These are phyloP conservation scores for Antechinus flavipes DNA, from an alignment of 2,113 vertebrate genomes.

Conservation along the genomic window DNA sequence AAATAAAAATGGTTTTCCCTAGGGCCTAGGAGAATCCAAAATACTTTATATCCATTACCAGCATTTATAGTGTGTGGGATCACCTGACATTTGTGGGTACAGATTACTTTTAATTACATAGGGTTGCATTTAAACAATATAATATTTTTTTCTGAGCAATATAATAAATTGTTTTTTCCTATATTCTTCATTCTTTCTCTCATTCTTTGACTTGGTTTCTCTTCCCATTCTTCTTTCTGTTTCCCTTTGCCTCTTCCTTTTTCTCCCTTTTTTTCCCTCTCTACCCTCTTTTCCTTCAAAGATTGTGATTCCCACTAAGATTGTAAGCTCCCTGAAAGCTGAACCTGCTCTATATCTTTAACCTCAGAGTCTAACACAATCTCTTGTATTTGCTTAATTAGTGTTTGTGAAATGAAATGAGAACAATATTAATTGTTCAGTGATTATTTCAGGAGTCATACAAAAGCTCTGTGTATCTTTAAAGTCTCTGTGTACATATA, in stretches of 20 bases:
- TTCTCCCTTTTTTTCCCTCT: neutral
- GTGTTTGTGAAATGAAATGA: constrained; percentile 15
- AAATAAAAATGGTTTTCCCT: no score
- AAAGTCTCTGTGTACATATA: neutral
- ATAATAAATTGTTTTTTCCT: neutral
- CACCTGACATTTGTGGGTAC: no score
- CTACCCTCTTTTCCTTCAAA: no score
- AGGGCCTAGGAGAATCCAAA: no score
- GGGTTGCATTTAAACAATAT: neutral
- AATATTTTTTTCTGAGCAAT: neutral
- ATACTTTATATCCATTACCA: no score
- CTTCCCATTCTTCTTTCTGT: neutral
- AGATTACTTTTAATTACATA: neutral
- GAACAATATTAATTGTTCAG: neutral
- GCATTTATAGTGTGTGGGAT: no score
- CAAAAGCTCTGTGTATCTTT: neutral
- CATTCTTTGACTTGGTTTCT: neutral
- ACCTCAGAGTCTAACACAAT: neutral
- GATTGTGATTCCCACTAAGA: neutral
- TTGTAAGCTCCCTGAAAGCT: neutral
- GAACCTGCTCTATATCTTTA: neutral
- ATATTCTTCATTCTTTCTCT: neutral
- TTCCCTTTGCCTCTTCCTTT: neutral
- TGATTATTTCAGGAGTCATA: neutral
- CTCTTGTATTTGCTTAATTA: neutral